phyloP scores from a whole-genome alignment of 2,797 vertebrate species.

The Percopsis omiscomaycus region DNA sequence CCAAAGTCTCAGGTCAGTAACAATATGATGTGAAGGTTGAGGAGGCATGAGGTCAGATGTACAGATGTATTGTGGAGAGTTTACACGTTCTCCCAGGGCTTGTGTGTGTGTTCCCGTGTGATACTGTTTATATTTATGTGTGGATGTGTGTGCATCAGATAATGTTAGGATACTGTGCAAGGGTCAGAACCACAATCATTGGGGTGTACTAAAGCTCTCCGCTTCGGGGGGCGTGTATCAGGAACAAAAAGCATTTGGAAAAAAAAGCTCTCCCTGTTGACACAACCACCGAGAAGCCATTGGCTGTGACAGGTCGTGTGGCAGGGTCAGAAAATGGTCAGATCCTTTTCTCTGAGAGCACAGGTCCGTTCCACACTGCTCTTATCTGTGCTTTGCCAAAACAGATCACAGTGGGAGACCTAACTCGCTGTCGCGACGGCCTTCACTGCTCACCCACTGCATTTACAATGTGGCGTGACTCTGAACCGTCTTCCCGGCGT shows the following conservation, averaged over 20 bases:
- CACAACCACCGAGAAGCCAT: constrained; percentile 32
- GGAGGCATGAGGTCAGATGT: constrained; percentile 17
- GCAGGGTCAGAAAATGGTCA: constrained; percentile 62
- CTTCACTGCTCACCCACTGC: constrained; percentile 12
- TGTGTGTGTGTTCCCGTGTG: neutral
- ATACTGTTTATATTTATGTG: neutral
- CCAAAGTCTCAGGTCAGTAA: constrained; percentile 3
- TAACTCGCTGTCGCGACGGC: neutral
- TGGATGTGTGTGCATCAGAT: neutral
- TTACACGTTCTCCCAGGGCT: neutral
- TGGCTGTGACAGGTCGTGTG: constrained; percentile 42
- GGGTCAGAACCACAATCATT: constrained; percentile 1
- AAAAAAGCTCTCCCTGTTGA: constrained; percentile 28
- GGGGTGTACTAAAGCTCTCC: constrained; percentile 1
- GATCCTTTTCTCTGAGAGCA: constrained; percentile 57
- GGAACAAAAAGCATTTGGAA: constrained; percentile 20
- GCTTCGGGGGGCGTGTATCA: neutral
- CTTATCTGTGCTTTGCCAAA: constrained; percentile 18
- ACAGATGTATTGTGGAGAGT: neutral
- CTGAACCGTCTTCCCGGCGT: neutral
- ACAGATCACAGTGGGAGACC: constrained; percentile 14
- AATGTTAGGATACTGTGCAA: neutral
- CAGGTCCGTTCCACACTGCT: constrained; percentile 26
- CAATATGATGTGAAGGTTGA: constrained; percentile 18
- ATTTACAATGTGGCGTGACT: neutral